These are phyloP conservation scores for Clarias platycephalus DNA, from an alignment of 2,797 vertebrate genomes.

Conservation along the genomic window DNA sequence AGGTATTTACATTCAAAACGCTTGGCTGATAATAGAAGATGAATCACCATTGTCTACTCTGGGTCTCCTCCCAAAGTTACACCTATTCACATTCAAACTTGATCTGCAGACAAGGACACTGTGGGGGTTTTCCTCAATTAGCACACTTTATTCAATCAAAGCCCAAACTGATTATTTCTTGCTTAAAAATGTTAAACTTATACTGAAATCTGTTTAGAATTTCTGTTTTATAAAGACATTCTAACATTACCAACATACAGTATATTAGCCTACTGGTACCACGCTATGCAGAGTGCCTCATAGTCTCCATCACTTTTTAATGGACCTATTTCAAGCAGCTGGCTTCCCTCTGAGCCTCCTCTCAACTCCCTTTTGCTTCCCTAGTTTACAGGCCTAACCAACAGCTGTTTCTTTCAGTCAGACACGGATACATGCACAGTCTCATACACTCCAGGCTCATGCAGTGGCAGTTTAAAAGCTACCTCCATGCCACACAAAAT, in stretches of 20 bases:
- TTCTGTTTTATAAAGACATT: background rate
- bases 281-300: conserved; percentile 47
- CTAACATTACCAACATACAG: background rate
- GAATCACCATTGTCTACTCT: conserved; percentile 50
- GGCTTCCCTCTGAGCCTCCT: conserved; percentile 39
- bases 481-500: background rate
- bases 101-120: conserved; percentile 19
- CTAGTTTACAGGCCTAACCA: conserved; percentile 59
- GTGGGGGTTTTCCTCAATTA: background rate
- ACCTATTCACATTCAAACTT: conserved; percentile 53
- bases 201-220: background rate
- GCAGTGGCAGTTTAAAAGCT: conserved; percentile 1
- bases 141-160: background rate
- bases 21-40: conserved; percentile 41
- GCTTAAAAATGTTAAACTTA: background rate
- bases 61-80: conserved; percentile 33
- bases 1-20: conserved; percentile 65
- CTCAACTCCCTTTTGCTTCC: conserved; percentile 41
- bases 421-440: background rate
- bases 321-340: conserved; percentile 55
- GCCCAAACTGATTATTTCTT: background rate
- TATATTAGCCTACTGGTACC: conserved; percentile 18
- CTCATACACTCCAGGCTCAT: conserved; percentile 26
- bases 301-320: conserved; percentile 56
- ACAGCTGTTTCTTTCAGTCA: conserved; percentile 70